Conservation (phyloP, 30 jellyfish, hydroid and myxozoan genomes). For the Pelagia noctiluca region DNA sequence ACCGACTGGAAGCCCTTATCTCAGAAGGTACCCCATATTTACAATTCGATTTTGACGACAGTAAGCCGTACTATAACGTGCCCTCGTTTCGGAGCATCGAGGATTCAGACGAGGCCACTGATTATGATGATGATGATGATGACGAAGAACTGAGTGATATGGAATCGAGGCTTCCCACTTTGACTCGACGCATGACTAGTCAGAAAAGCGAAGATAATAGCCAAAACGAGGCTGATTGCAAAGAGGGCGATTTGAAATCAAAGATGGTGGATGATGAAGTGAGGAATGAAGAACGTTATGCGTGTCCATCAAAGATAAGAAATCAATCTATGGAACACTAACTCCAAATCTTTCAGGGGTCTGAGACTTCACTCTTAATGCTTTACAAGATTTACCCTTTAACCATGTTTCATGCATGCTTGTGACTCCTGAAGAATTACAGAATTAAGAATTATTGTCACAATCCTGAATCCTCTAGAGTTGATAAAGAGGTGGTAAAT, state of each 20-base stretch:
- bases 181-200: background rate
- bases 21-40: slow-evolving; percentile 88
- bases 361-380: no score
- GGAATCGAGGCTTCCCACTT: background rate
- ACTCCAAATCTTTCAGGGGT: no score
- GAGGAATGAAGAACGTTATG: slow-evolving; percentile 6
- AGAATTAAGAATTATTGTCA: no score
- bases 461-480: no score
- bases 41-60: slow-evolving; percentile 79
- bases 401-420: no score
- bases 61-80: slow-evolving; percentile 85
- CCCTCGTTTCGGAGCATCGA: slow-evolving; percentile 92
- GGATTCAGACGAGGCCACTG: slow-evolving; percentile 45
- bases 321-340: no score
- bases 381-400: no score
- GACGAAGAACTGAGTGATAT: background rate
- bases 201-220: no score
- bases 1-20: slow-evolving; percentile 72
- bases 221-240: slow-evolving; percentile 71
- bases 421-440: no score
- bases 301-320: background rate
- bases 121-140: background rate
- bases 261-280: background rate
- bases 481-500: no score
- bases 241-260: slow-evolving; percentile 16